Conservation (phyloP, 2,888 invertebrate species). For the Leptarthrus brevirostris region DNA sequence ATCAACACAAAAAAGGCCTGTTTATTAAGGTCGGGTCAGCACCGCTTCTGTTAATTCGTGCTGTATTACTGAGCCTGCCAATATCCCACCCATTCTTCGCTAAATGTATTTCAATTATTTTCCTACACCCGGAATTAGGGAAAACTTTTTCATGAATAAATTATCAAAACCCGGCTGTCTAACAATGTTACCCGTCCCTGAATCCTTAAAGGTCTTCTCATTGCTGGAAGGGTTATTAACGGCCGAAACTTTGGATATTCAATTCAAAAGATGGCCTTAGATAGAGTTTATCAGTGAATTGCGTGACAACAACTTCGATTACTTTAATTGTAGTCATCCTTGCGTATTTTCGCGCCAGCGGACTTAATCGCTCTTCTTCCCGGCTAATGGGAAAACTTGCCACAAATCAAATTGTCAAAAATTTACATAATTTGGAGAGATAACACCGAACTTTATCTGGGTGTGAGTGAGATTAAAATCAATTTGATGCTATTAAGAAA, state of each 20-base stretch:
- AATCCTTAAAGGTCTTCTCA: neutral
- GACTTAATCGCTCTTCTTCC: constrained; percentile 16
- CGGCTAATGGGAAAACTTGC: constrained; percentile 43
- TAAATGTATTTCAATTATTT: constrained; percentile 49
- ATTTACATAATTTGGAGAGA: constrained; percentile 36
- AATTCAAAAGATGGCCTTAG: constrained; percentile 13
- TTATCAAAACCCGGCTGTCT: constrained; percentile 44
- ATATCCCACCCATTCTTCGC: constrained; percentile 42
- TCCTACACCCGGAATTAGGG: constrained; percentile 14
- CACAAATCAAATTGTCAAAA: constrained; percentile 44
- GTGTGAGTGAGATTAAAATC: no score
- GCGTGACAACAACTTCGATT: constrained; percentile 51
- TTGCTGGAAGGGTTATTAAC: neutral
- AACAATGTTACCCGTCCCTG: neutral
- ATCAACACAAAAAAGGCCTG: no score
- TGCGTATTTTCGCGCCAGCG: neutral
- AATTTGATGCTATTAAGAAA: neutral
- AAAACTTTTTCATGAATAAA: constrained; percentile 51
- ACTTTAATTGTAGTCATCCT: constrained; percentile 24
- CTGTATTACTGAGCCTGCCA: neutral
- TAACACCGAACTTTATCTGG: neutral
- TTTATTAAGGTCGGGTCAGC: no score
- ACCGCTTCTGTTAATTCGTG: no score
- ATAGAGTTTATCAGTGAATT: constrained; percentile 32
- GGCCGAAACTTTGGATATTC: constrained; percentile 1